Conservation (phyloP, 2,797 vertebrate species). For the Threskiornis aethiopicus region DNA sequence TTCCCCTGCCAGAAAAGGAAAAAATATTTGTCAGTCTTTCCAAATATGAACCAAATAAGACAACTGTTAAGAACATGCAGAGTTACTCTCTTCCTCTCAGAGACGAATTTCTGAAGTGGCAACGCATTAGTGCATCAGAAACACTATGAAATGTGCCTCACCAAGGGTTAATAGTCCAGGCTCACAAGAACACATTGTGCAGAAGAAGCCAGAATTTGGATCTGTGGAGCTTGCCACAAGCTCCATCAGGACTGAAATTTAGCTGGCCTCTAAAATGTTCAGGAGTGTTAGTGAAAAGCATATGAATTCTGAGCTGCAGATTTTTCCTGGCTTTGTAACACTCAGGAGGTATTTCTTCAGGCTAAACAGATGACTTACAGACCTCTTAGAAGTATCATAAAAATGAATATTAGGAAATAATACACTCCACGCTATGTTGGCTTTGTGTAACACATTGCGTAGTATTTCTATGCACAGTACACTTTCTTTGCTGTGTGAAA, state of each 20-base stretch:
- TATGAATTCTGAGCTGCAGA: not conserved
- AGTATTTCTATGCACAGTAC: not conserved
- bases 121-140: not conserved
- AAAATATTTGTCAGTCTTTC: not conserved
- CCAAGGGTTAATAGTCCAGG: not conserved
- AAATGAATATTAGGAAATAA: slow-evolving; percentile 24
- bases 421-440: not conserved
- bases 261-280: not conserved
- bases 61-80: not conserved
- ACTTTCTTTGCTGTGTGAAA: slow-evolving; percentile 24
- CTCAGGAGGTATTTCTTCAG: slow-evolving; percentile 31
- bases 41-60: not conserved
- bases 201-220: not conserved
- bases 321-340: slow-evolving; percentile 24
- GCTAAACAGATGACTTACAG: slow-evolving; percentile 50
- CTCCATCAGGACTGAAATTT: not conserved
- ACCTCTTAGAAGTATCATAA: slow-evolving; percentile 32
- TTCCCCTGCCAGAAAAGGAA: not conserved
- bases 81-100: not conserved
- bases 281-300: not conserved
- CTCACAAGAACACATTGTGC: not conserved
- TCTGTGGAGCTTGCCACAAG: not conserved
- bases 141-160: not conserved
- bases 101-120: not conserved
- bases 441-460: not conserved